These are phyloP conservation scores for Acromyrmex heyeri DNA, from an alignment of 1,140 invertebrate species.

Conservation along the genomic window DNA sequence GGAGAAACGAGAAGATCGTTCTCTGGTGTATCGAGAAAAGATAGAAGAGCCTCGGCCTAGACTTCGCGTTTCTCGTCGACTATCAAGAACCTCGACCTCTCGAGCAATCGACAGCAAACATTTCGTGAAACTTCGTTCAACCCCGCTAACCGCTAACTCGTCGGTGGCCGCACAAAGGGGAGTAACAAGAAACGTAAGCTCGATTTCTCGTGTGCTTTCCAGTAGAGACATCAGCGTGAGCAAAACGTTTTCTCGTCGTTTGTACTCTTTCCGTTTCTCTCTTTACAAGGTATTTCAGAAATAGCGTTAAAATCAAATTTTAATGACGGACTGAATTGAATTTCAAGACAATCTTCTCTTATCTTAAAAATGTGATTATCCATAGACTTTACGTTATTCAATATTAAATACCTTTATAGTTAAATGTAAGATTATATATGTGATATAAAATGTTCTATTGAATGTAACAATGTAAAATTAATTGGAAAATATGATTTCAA, in stretches of 20 bases:
- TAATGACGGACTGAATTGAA: neutral
- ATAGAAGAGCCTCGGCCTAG: constrained; percentile 25
- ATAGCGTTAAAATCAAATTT: constrained; percentile 14
- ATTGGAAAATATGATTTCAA: neutral
- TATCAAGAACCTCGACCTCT: constrained; percentile 39
- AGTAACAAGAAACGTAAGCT: constrained; percentile 67
- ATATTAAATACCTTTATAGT: neutral
- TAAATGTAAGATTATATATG: neutral
- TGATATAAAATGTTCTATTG: neutral
- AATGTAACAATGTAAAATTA: neutral
- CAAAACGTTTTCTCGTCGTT: constrained; percentile 30
- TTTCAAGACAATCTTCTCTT: neutral
- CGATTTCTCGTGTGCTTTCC: constrained; percentile 69
- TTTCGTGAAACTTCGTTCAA: constrained; percentile 59
- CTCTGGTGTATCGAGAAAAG: constrained; percentile 4
- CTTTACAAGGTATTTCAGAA: neutral
- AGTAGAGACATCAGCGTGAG: constrained; percentile 2
- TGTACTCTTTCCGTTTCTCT: neutral
- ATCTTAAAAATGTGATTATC: neutral
- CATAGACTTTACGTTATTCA: neutral
- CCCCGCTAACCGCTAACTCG: constrained; percentile 37
- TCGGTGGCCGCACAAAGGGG: constrained; percentile 52
- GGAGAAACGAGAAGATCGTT: constrained; percentile 43
- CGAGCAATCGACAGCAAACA: constrained; percentile 69
- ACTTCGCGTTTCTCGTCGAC: constrained; percentile 45